Evolutionary conservation across 2,113 vertebrate genomes (phyloP).

Genomic region (Nycticebus coucang): DNA sequence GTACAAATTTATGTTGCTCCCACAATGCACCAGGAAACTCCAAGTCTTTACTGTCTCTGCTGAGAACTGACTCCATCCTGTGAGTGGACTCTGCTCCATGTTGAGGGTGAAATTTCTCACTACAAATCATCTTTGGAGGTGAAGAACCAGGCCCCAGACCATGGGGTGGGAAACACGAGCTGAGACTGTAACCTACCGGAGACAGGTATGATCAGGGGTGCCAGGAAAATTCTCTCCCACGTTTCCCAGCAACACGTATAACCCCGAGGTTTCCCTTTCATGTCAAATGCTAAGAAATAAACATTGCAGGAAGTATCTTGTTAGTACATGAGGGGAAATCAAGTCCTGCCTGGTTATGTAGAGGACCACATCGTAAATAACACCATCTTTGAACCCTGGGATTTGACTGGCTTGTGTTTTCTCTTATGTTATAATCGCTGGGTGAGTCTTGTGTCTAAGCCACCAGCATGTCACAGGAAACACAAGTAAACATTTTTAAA

Average conservation of each 20-base stretch:
- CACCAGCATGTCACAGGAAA: background rate
- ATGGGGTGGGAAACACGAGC: background rate
- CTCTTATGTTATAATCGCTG: rapidly evolving
- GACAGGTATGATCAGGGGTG: background rate
- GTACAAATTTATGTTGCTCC: background rate
- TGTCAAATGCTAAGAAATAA: background rate
- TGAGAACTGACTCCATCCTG: background rate
- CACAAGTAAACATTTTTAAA: background rate
- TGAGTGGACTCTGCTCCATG: background rate
- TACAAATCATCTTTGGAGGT: background rate
- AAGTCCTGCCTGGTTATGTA: background rate
- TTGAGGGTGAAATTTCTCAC: background rate
- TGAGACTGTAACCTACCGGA: rapidly evolving
- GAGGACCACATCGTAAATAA: background rate
- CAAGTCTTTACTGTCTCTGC: background rate
- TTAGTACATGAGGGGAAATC: background rate
- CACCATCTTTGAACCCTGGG: background rate
- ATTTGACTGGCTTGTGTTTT: background rate
- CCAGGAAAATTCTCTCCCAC: background rate
- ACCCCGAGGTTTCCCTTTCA: background rate
- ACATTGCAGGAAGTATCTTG: background rate
- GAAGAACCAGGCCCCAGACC: background rate
- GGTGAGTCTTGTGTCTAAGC: background rate
- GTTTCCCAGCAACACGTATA: background rate
- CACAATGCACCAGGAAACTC: background rate